A percentile compares a stretch with the other conserved stretches of the same genome.
Evolutionary conservation across 2,888 invertebrate genomes (phyloP).

Genomic region (Polydrusus pterygomalis): DNA sequence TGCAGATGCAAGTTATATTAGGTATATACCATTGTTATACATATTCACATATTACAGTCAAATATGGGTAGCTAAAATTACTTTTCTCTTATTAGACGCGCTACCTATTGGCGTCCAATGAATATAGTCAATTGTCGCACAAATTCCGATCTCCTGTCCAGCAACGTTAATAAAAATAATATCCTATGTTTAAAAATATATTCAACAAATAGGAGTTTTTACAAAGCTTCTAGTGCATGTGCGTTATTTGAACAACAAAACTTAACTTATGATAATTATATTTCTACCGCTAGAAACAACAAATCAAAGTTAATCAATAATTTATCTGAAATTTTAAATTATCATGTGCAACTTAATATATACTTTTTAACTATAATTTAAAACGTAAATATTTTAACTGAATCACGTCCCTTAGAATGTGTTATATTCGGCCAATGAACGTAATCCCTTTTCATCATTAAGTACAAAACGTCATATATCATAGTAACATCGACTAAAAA

Average conservation of each 20-base stretch:
- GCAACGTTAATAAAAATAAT: slow-evolving; percentile 39
- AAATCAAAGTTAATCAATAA: not conserved
- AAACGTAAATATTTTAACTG: too few species aligned
- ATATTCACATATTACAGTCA: too few species aligned
- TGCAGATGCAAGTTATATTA: too few species aligned
- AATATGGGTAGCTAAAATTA: too few species aligned
- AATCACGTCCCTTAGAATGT: too few species aligned
- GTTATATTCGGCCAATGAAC: too few species aligned
- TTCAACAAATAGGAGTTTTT: slow-evolving; percentile 62
- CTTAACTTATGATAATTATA: not conserved
- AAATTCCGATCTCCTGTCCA: slow-evolving; percentile 18
- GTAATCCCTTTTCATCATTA: not conserved
- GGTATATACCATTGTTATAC: too few species aligned
- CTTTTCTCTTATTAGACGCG: too few species aligned
- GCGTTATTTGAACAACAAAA: not conserved
- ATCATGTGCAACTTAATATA: too few species aligned
- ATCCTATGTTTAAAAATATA: slow-evolving; percentile 55
- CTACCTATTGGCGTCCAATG: not conserved
- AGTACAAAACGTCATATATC: not conserved
- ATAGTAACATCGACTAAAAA: not conserved
- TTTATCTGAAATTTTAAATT: too few species aligned
- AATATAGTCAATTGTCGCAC: slow-evolving; percentile 19
- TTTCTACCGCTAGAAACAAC: not conserved
- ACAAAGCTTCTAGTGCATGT: slow-evolving; percentile 59
- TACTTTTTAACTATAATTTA: too few species aligned